phyloP scores from a whole-genome alignment of 2,113 vertebrate genomes.

The Cairina moschata region DNA sequence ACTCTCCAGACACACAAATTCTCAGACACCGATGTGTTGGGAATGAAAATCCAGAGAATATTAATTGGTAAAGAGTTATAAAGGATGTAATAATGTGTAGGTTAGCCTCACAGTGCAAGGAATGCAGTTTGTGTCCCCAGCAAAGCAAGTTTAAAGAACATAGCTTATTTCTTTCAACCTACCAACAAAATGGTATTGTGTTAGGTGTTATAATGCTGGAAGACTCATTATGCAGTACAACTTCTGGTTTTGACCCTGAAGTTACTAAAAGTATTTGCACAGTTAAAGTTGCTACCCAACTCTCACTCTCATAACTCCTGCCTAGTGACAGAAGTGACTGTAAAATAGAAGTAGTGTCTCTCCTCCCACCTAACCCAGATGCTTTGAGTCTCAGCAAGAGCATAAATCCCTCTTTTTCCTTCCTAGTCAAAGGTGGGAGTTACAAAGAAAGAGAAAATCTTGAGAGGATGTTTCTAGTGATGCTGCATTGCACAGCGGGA shows the following conservation, averaged over 20 bases:
- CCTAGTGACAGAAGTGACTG: slow-evolving; percentile 35
- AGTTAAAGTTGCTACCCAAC: slow-evolving; percentile 5
- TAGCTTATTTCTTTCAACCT: not conserved
- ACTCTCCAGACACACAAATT: not conserved
- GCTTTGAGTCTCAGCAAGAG: slow-evolving; percentile 66
- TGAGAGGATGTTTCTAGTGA: slow-evolving; percentile 24
- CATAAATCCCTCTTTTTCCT: slow-evolving; percentile 48
- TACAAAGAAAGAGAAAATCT: slow-evolving; percentile 57
- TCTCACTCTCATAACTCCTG: not conserved
- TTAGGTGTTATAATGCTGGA: not conserved
- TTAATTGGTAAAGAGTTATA: not conserved
- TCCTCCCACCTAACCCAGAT: slow-evolving; percentile 48
- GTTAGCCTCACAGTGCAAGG: not conserved
- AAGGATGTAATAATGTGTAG: not conserved
- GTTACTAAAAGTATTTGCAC: not conserved
- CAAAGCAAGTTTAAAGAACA: not conserved
- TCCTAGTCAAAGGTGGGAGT: slow-evolving; percentile 48
- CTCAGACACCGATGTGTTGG: not conserved
- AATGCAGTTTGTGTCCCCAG: not conserved
- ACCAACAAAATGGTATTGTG: not conserved
- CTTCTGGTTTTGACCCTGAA: slow-evolving; percentile 1
- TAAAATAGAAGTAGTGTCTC: not conserved
- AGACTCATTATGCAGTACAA: not conserved
- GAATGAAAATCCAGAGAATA: not conserved
- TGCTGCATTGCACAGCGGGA: slow-evolving; percentile 14